Evolutionary conservation across 1,140 invertebrate species (phyloP).

Genomic region (Sminthurides bifidus): DNA sequence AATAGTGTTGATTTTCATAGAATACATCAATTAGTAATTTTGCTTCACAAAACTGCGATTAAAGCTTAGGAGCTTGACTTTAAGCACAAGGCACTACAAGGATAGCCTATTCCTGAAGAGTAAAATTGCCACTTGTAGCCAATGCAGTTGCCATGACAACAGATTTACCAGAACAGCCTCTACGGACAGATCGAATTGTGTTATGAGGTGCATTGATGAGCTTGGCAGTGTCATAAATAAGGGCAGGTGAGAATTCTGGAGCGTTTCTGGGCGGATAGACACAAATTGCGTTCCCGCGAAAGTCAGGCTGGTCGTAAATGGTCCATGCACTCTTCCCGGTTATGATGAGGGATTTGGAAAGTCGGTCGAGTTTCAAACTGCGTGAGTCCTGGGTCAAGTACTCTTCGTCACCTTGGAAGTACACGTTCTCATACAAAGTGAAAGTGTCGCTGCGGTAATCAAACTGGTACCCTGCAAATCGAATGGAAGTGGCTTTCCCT

Average conservation of each 20-base stretch:
- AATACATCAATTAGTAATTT: no score
- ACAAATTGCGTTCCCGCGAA: conserved; percentile 16
- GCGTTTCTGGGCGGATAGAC: conserved; percentile 1
- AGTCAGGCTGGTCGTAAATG: conserved; percentile 16
- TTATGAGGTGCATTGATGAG: conserved; percentile 15
- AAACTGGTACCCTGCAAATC: conserved; percentile 24
- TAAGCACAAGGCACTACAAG: no score
- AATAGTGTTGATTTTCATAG: no score
- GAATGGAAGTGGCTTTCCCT: conserved; percentile 16
- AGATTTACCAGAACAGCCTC: conserved; percentile 10
- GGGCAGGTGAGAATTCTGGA: neutral
- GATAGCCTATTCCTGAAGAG: no score
- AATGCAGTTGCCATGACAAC: no score
- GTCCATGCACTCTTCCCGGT: conserved; percentile 23
- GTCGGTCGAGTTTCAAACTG: conserved; percentile 7
- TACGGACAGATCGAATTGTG: conserved; percentile 14
- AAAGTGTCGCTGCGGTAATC: conserved; percentile 24
- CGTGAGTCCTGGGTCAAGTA: conserved; percentile 5
- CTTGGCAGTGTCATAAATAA: conserved; percentile 12
- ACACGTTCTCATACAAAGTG: conserved; percentile 25
- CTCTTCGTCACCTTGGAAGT: conserved; percentile 27
- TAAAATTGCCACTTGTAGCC: no score
- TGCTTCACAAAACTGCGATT: no score
- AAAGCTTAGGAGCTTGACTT: no score
- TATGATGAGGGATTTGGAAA: conserved; percentile 8